Base-by-base conservation (phyloP, 2,888 invertebrate species). In the Asteroscopus sphinx region DNA sequence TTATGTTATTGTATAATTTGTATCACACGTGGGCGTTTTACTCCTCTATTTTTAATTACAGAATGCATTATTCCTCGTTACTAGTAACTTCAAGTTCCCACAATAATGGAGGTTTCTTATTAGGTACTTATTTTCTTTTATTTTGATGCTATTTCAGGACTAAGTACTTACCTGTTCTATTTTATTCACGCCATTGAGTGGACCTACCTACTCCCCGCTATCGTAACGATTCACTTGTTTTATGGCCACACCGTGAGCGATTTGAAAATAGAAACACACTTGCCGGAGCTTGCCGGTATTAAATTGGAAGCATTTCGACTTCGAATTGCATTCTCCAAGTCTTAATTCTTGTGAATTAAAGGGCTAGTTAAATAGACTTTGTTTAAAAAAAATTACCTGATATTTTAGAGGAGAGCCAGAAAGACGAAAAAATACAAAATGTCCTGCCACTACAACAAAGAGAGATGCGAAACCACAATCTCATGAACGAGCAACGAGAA, bases 11-110 rank as follows among this genome's bases (percentile, higher is more conserved):
- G n/a, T n/a, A n/a, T n/a, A n/a, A n/a, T n/a, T n/a, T n/a, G n/a
- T n/a, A n/a, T n/a, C 65, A 61, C 72, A 79, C 79, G 79, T 76
- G 76, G 69, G 30, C 53, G 42, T 42, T 47, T 52, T 49, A 53
- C 53, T 68, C 48, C 60, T 66, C 53, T 65, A 66, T 66, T 72
- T 72, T 65, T 46, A 69, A 70, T 69, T 71, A 64, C 45, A 49
- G 58, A 66, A 67, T 59, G 68, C 65, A 75, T 75, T 65, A 75
- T 75, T 65, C 60, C 63, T 55, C 41, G 51, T 49, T 52, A 35
- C 51, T 52, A 48, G 47, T 62, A 54, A 61, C 63, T 63, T 40
- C 54, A 51, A 55, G 55, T 69, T 64, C 67, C 52, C 70, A 69
- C 49, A 54, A 54, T 66, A 66, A 51, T 54, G 53, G 35, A 28